Conservation (phyloP, 2,797 vertebrate species). For the Sebastolobus altivelis region DNA sequence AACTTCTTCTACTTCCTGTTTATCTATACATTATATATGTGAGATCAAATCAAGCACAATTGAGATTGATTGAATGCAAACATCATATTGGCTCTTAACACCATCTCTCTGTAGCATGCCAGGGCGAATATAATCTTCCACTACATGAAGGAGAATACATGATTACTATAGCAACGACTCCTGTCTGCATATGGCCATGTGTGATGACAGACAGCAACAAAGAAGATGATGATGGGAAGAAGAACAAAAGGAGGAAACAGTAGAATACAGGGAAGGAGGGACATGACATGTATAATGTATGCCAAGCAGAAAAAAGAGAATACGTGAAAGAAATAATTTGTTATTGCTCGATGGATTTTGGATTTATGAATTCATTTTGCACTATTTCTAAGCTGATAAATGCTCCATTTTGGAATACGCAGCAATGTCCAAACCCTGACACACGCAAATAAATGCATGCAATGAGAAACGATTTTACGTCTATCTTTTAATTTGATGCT, state of each 20-base stretch:
- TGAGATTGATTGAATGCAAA: slow-evolving; percentile 33
- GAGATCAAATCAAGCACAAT: slow-evolving; percentile 54
- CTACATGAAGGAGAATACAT: slow-evolving; percentile 40
- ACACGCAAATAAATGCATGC: not conserved
- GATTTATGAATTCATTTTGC: slow-evolving; percentile 14
- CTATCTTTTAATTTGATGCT: slow-evolving; percentile 31
- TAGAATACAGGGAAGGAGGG: not conserved
- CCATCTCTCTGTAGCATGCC: slow-evolving; percentile 5
- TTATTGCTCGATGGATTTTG: not conserved
- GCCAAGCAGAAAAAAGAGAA: not conserved
- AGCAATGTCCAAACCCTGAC: not conserved
- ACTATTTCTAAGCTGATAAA: not conserved
- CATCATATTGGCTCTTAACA: slow-evolving; percentile 15
- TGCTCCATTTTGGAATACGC: not conserved
- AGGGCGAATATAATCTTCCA: not conserved
- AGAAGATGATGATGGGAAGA: not conserved
- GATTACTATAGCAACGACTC: slow-evolving; percentile 24
- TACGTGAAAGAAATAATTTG: not conserved
- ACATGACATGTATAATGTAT: no score
- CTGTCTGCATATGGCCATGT: slow-evolving; percentile 10
- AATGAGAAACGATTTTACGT: slow-evolving; percentile 3
- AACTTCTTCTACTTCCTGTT: slow-evolving; percentile 32
- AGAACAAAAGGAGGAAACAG: slow-evolving; percentile 4
- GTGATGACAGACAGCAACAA: not conserved
- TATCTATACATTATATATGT: slow-evolving; percentile 19